Base-by-base conservation (phyloP, 1,140 invertebrate species). In the Drosophila ogumai region DNA sequence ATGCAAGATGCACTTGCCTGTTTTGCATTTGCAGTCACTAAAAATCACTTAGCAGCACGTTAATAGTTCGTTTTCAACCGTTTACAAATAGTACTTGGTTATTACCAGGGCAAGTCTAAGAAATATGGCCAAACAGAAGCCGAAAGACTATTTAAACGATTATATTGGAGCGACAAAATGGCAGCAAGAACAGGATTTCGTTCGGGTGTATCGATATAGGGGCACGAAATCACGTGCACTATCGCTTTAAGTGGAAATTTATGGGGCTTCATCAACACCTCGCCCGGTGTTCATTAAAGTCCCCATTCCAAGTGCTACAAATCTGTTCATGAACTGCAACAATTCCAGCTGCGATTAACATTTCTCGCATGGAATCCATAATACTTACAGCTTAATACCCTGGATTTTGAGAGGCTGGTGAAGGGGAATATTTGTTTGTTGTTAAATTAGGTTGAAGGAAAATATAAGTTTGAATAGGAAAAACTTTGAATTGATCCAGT, bases 301-400 rank as follows among this genome's bases (percentile, higher is more conserved):
- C 3, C 54, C 46, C 46, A 57, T 19, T 76, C 22, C 34, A 59
- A 54, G n/a, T 75, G 65, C 54, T 32, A 58, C 40, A 67, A 67
- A 60, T 54, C 44, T 57, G 52, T 65, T 65, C 19, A 57, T 74
- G 44, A 76, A 67, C 38, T 75, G 36, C 44, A 72, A 47, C 32
- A 57, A 71, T 72, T 69, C 28, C 31, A 58, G 32, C 13, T 25
- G 22, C 52, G 32, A 71, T 72, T 58, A 58, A 36, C 43, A 59
- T 58, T 72, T 58, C n/a, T 38, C 17, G 34, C 12, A 25, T 38
- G 34, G 13, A 64, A 75, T 75, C 31, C 41, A 22, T 40, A 25
- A 12, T 66, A 49, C 36, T 31, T n/a, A 25, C 34, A 0, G 13
- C 34, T n/a, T 8, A 17, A 31, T 54, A 67, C 66, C 47, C 47